Base-by-base conservation (phyloP, 1,140 invertebrate species). In the Polyergus mexicanus region DNA sequence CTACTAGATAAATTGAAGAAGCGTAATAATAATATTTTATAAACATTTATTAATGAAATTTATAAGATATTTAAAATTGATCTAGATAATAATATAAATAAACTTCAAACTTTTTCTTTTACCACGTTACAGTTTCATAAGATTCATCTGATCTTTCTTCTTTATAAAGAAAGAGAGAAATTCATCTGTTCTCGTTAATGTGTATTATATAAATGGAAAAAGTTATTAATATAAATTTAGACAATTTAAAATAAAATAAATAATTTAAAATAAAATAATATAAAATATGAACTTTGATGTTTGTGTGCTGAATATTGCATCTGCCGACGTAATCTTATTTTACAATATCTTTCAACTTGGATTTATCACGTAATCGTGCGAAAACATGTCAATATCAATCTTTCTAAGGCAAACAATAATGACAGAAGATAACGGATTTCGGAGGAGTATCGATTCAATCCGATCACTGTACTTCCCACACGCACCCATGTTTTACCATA, bases 401-500 rank as follows among this genome's bases (percentile, higher is more conserved):
- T 62, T 62, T 32, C 5, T 28, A 75, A 5, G 51, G 0, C 13
- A 13, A 38, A 35, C 16, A 51, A 25, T 66, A 38, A 80, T 13
- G 4, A 0, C 16, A 32, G n/a, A 56, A 44, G 69, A 69, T 69
- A 71, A 87, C 81, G 56, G 56, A 62, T 76, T 81, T 41, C 60
- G 68, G 38, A 76, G 19, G 41, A 72, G 54, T 75, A 88, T 81
- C 63, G 75, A 88, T 88, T 62, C 60, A 80, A 89, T 19, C 44
- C 86, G 28, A 77, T 81, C 62, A 77, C 63, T 54, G 25, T 54
- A 77, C 66, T 84, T 83, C 51, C 88, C 87, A 89, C 77, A 86
- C 75, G 84, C 84, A 88, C 25, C 74, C 75, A 72, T 78, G 51
- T 85, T 60, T 60, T 58, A 71, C 60, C 25, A 66, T 54, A 32